A percentile compares a stretch with the other conserved stretches of the same genome.
Conservation (phyloP, 2,888 invertebrate genomes). For the Lycocerus yunnanus region DNA sequence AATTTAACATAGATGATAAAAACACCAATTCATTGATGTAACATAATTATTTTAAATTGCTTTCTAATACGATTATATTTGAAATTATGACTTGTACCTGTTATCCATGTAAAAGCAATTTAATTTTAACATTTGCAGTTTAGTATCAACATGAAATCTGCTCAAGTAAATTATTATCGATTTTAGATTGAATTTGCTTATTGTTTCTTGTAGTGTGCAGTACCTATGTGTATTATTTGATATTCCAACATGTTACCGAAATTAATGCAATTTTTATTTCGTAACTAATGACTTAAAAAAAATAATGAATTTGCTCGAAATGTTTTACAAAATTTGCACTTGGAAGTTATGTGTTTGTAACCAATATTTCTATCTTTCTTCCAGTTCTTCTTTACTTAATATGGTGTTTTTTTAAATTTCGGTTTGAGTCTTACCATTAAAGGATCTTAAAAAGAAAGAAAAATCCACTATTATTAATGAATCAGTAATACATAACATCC, state of each 20-base stretch:
- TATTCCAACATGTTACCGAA: not conserved
- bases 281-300: too few species aligned
- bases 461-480: too few species aligned
- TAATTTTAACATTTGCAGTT: not conserved
- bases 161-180: not conserved
- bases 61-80: not conserved
- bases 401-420: too few species aligned
- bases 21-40: not conserved
- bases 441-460: too few species aligned
- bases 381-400: too few species aligned
- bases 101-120: not conserved
- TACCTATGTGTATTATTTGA: not conserved
- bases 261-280: not conserved
- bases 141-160: not conserved
- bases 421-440: too few species aligned
- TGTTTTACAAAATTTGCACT: too few species aligned
- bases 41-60: not conserved
- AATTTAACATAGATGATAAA: not conserved
- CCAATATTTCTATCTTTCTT: too few species aligned
- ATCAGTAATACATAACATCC: too few species aligned
- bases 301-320: too few species aligned
- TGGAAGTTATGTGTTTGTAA: too few species aligned
- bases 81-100: not conserved
- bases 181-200: not conserved
- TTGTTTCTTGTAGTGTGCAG: not conserved